A percentile compares a stretch with the other conserved stretches of the same genome.
Evolutionary conservation across 2,888 invertebrate species (phyloP).

Genomic region (Pseudeuparius sepicola): DNA sequence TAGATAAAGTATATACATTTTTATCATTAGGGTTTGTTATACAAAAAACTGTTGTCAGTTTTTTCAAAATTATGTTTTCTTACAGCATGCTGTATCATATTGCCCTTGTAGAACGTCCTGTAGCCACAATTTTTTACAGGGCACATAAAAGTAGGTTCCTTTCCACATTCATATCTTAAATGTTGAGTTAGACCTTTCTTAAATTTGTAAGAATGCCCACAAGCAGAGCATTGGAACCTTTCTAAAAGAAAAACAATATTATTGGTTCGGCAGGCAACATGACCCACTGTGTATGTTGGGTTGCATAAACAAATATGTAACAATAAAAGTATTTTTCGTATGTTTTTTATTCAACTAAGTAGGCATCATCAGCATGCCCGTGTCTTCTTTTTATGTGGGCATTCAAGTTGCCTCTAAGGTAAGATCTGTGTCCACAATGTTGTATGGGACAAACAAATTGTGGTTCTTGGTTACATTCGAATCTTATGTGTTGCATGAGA

Average conservation of each 20-base stretch:
- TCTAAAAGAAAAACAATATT: too few species aligned
- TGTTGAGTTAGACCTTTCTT: conserved; percentile 23
- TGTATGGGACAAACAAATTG: conserved; percentile 34
- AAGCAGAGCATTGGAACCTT: conserved; percentile 13
- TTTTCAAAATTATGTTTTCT: too few species aligned
- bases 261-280: too few species aligned
- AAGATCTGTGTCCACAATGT: conserved; percentile 33
- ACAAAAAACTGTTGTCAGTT: too few species aligned
- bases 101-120: conserved; percentile 20
- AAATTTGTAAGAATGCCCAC: conserved; percentile 21
- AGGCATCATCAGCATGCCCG: conserved; percentile 8
- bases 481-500: conserved; percentile 30
- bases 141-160: conserved; percentile 20
- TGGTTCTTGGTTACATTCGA: conserved; percentile 37
- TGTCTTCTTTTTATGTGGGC: conserved; percentile 27
- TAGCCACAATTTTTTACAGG: conserved; percentile 15
- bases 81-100: conserved; percentile 27
- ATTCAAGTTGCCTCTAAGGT: conserved; percentile 32
- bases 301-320: too few species aligned
- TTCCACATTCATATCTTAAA: conserved; percentile 23
- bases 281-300: too few species aligned
- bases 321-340: too few species aligned
- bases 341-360: neutral
- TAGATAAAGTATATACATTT: too few species aligned
- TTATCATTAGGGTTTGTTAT: too few species aligned